Evolutionary conservation across 2,797 vertebrate species (phyloP), one percentile per base, ranked within the genome.

Genomic region (Cirrhinus molitorella): DNA sequence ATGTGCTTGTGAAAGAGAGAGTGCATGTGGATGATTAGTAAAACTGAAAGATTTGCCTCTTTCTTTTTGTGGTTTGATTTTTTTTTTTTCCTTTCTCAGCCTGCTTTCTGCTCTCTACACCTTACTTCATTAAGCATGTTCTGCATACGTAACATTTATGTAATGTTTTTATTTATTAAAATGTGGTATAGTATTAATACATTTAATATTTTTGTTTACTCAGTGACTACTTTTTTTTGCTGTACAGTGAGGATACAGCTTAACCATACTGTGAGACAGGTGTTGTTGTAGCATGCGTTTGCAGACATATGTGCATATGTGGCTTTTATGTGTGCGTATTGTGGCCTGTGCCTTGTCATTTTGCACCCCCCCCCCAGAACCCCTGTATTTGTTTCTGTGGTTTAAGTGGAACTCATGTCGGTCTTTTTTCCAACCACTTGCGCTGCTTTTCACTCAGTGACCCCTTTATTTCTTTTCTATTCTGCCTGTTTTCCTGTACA

Each of bases 341-440:
- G 47, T 53, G 63, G 77, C 34, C 10, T 57, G 31, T 49, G 28
- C 57, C 23, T 66, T 13, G 7, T 66, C 8, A 14, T 66, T 40
- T 43, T 53, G 14, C n/a, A 65, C 45, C 34, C 12, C 31, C 34
- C 12, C 31, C n/a, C 25, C 13, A 34, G 43, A 43, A 14, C 16
- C 65, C 65, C 76, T 5, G 1, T 7, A 17, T 21, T 51, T 82
- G 45, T 66, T 43, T 55, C n/a, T 75, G 80, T 75, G 34, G 47
- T 75, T 59, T 28, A 23, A 49, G n/a, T 81, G 1, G 51, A 43
- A 19, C 16, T 21, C 5, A 17, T 3, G 4, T 37, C 14, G 25
- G 14, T 59, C 3, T 66, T 53, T n/a, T 51, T 66, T 25, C n/a
- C 57, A 55, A 53, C 57, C 21, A 49, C 40, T 37, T 51, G 4